Conservation (phyloP, 2,113 vertebrate species). For the Protobothrops flavoviridis region DNA sequence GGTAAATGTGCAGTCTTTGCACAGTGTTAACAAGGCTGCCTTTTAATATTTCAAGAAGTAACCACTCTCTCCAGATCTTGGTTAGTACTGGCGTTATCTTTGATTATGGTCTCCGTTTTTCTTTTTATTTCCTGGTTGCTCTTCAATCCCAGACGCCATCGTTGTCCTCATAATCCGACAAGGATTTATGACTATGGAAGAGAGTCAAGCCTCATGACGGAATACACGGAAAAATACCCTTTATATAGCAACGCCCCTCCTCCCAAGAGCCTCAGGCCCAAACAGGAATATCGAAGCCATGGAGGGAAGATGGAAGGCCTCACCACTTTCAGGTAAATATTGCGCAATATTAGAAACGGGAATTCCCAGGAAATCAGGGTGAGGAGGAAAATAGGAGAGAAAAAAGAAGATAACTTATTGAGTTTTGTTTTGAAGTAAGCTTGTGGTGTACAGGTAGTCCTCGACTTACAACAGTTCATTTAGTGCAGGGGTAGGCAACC, state of each 20-base stretch:
- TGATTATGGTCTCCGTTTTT: background rate
- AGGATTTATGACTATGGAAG: slow-evolving; percentile 68
- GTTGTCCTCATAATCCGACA: slow-evolving; percentile 70
- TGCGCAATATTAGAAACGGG: background rate
- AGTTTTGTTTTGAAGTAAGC: background rate
- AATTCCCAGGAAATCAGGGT: background rate
- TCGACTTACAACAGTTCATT: too few species aligned
- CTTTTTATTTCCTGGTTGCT: slow-evolving; percentile 4
- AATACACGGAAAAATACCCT: slow-evolving; percentile 81
- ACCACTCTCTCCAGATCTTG: background rate
- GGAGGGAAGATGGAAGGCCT: slow-evolving; percentile 74
- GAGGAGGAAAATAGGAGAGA: background rate
- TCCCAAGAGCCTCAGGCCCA: slow-evolving; percentile 72
- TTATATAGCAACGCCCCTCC: slow-evolving; percentile 66
- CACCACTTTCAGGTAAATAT: slow-evolving; percentile 81
- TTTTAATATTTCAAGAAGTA: background rate
- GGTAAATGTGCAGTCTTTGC: background rate
- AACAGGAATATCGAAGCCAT: slow-evolving; percentile 51
- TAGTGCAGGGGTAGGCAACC: too few species aligned
- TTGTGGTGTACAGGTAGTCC: too few species aligned
- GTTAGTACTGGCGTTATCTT: background rate
- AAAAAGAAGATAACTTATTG: background rate
- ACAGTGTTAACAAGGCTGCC: background rate
- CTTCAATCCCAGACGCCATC: slow-evolving; percentile 72
- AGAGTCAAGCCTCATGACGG: slow-evolving; percentile 59